Evolutionary conservation across 30 jellyfish, hydroid and myxozoan genomes (phyloP), one percentile per base, ranked within the genome.

Genomic region (Cassiopea andromeda): DNA sequence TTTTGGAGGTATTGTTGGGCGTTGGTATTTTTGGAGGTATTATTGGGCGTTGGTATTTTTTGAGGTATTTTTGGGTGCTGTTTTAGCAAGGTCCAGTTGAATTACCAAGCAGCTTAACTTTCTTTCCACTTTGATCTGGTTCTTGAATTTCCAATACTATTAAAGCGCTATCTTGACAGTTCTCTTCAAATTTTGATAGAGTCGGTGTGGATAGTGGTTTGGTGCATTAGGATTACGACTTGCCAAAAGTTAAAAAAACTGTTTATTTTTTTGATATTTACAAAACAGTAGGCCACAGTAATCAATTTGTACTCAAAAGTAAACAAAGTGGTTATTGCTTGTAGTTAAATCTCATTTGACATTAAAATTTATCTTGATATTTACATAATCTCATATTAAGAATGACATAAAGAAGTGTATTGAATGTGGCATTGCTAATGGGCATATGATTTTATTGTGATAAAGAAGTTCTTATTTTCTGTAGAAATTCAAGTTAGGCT

Each of bases 221-320:
- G 73, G 15, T 64, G 8, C 73, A 4, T 64, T 64, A 64, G 27
- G 43, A 64, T 27, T 64, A 5, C 8, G 73, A 64, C 27, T 13
- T 17, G 15, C 8, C 27, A 5, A 17, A 2, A 27, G 73, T 2
- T 5, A 64, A 64, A 9, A 64, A 17, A 2, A 0, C 64, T 6
- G 79, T 14, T 70, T 70, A 70, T 70, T 19, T 43, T 7, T 1
- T 43, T 70, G 54, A 70, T 70, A 70, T 70, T 70, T 70, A 12
- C 79, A 70, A 70, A 70, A 70, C 50, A 4, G 19, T 64, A 27
- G 19, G 73, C 27, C 73, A 70, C 54, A 12, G 49, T 43, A 70
- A 70, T 70, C 79, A 70, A 70, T 14, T 70, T 70, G 79, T 43
- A 17, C 79, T 70, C 27, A 2, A 70, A 19, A 70, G 16, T 67